phyloP scores from a whole-genome alignment of 2,113 vertebrate genomes.

The Macrotis lagotis region DNA sequence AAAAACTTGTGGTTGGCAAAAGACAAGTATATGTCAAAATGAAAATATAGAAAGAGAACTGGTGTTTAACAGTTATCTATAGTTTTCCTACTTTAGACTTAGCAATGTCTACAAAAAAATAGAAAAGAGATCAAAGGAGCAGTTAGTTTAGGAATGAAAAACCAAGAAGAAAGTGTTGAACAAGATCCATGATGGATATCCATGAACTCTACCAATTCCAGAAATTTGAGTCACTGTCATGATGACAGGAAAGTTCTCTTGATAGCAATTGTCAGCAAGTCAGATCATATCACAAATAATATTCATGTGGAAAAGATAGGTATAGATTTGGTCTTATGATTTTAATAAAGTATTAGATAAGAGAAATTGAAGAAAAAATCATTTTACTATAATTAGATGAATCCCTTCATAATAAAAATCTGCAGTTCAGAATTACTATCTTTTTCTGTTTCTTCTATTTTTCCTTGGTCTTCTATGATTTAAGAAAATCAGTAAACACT shows the following conservation, averaged over 20 bases:
- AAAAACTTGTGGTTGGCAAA: constrained; percentile 17
- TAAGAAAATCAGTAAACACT: constrained; percentile 34
- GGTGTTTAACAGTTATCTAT: constrained; percentile 40
- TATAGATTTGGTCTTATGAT: constrained; percentile 37
- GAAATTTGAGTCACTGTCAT: constrained; percentile 18
- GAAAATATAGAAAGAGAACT: constrained; percentile 54
- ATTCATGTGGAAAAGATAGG: constrained; percentile 31
- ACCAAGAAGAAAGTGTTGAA: constrained; percentile 41
- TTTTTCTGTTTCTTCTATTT: background rate
- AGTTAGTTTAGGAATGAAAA: constrained; percentile 37
- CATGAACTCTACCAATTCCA: background rate
- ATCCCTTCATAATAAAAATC: background rate
- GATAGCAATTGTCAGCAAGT: constrained; percentile 35
- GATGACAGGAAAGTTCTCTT: constrained; percentile 33
- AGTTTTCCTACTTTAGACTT: background rate
- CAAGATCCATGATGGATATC: constrained; percentile 13
- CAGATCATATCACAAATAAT: constrained; percentile 5
- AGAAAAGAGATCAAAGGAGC: constrained; percentile 14
- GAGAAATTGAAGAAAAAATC: background rate
- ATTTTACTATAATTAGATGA: constrained; percentile 37
- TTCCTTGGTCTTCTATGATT: constrained; percentile 33
- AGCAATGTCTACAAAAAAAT: background rate
- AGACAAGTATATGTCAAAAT: constrained; percentile 38
- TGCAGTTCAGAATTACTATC: constrained; percentile 44
- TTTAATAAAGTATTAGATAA: constrained; percentile 36